Conservation (phyloP, 2,797 vertebrate species). For the Myripristis jacobus region DNA sequence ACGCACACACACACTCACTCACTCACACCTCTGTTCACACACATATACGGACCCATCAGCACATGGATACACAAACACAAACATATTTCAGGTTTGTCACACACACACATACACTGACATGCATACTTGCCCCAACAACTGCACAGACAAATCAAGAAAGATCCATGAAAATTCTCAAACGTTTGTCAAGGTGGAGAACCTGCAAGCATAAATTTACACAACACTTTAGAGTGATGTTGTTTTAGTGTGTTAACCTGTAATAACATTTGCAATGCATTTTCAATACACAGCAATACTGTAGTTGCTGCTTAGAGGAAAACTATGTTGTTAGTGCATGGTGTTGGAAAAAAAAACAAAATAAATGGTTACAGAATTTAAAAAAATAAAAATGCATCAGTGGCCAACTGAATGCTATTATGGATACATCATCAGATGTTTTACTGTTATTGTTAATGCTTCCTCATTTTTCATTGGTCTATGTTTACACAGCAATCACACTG, state of each 20-base stretch:
- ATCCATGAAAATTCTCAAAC: neutral
- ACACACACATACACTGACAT: constrained; percentile 9
- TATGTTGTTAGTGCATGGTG: too few relatives aligned
- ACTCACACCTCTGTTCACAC: neutral
- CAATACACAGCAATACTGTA: too few relatives aligned
- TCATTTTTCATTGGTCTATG: too few relatives aligned
- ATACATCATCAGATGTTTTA: neutral
- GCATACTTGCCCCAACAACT: neutral
- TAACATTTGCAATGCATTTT: neutral
- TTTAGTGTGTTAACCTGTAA: neutral
- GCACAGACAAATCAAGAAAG: neutral
- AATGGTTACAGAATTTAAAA: too few relatives aligned
- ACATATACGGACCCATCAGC: neutral
- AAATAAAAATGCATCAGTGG: too few relatives aligned
- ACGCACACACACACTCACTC: constrained; percentile 31
- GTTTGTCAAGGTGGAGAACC: neutral
- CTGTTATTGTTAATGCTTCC: too few relatives aligned
- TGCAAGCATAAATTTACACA: neutral
- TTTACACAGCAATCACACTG: too few relatives aligned
- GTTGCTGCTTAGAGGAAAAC: too few relatives aligned
- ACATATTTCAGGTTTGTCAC: neutral
- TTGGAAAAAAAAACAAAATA: too few relatives aligned
- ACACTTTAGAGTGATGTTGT: neutral
- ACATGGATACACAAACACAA: too few relatives aligned
- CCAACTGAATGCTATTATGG: too few relatives aligned